These are phyloP conservation scores for Antheraea yamamai DNA, from an alignment of 2,888 invertebrate genomes.

Conservation along the genomic window DNA sequence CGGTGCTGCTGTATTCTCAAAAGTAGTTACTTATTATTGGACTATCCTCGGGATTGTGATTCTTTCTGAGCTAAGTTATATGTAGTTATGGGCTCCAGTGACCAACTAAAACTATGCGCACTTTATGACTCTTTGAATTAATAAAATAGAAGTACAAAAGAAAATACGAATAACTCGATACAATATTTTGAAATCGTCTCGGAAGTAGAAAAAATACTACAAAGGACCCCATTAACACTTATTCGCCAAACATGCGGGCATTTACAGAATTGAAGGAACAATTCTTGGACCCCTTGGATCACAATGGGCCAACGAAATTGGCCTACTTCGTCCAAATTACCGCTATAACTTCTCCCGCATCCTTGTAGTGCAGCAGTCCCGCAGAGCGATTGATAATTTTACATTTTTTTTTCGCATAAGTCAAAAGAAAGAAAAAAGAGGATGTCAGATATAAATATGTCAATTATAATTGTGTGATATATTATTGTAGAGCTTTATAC, in stretches of 20 bases:
- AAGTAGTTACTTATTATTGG: not conserved
- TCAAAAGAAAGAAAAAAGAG: conserved; percentile 31
- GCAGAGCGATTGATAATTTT: conserved; percentile 53
- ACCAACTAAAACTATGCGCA: not conserved
- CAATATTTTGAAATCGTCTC: not conserved
- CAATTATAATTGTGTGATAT: conserved; percentile 9
- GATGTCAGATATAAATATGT: conserved; percentile 24
- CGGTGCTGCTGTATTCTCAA: not conserved
- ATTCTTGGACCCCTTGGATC: conserved; percentile 65
- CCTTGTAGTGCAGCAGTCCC: conserved; percentile 65
- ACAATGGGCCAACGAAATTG: conserved; percentile 70
- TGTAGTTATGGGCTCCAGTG: not conserved
- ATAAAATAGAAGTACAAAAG: not conserved
- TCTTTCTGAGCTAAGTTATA: not conserved
- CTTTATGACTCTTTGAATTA: not conserved
- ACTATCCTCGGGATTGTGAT: not conserved
- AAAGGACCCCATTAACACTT: conserved; percentile 56
- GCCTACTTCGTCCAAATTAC: conserved; percentile 76
- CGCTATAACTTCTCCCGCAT: conserved; percentile 73
- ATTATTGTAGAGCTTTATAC: not conserved
- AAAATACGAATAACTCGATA: not conserved
- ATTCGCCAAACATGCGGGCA: conserved; percentile 67
- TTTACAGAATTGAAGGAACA: conserved; percentile 63
- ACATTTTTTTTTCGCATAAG: conserved; percentile 46
- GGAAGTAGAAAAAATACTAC: conserved; percentile 22